phyloP scores from a whole-genome alignment of 2,888 invertebrate genomes.

The Tetragonisca angustula region DNA sequence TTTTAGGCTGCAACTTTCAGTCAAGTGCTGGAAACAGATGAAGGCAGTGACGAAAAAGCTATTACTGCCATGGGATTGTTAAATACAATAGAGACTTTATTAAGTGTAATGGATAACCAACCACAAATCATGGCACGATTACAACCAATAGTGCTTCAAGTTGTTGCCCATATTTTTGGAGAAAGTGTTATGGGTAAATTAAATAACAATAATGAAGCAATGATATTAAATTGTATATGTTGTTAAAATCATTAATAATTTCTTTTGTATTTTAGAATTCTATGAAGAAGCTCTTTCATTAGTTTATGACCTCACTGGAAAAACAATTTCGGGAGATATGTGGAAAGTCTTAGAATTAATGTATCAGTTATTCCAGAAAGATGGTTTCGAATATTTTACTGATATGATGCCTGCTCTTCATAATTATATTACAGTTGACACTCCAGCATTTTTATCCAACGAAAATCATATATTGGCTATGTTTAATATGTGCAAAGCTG shows the following conservation, averaged over 20 bases:
- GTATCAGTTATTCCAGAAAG: slow-evolving; percentile 96
- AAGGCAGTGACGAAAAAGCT: slow-evolving; percentile 97
- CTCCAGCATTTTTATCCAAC: slow-evolving; percentile 95
- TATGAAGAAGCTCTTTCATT: slow-evolving; percentile 98
- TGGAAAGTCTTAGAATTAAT: slow-evolving; percentile 97
- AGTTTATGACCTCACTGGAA: slow-evolving; percentile 95
- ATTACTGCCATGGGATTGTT: slow-evolving; percentile 98
- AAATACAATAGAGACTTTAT: slow-evolving; percentile 97
- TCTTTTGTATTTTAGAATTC: slow-evolving; percentile 88
- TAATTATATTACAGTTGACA: slow-evolving; percentile 98
- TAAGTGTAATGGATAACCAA: slow-evolving; percentile 96
- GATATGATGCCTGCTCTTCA: slow-evolving; percentile 99
- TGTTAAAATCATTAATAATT: neutral
- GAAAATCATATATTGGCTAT: slow-evolving; percentile 95
- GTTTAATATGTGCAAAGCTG: slow-evolving; percentile 97
- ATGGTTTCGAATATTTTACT: slow-evolving; percentile 97
- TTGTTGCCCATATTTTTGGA: slow-evolving; percentile 92
- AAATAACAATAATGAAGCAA: neutral
- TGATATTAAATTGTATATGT: neutral
- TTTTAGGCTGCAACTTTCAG: slow-evolving; percentile 91
- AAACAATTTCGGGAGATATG: slow-evolving; percentile 95
- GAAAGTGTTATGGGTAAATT: slow-evolving; percentile 91
- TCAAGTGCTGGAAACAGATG: slow-evolving; percentile 91
- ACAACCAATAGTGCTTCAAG: slow-evolving; percentile 96
- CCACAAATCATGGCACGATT: slow-evolving; percentile 93